Conservation (phyloP, 2,113 vertebrate genomes). For the Elgaria multicarinata region DNA sequence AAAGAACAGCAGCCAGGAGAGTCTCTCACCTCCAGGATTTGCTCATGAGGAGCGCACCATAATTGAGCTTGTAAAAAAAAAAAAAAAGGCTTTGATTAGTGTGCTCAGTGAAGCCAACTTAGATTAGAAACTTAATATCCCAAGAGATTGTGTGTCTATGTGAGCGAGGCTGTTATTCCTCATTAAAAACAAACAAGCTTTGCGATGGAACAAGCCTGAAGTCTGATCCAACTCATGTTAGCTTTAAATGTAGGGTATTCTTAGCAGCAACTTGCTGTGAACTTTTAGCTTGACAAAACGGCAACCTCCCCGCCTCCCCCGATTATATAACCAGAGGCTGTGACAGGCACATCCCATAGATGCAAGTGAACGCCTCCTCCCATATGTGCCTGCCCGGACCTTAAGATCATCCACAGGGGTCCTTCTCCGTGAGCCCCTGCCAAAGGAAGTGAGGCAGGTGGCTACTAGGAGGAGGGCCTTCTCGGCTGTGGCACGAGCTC, state of each 20-base stretch:
- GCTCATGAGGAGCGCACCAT: not conserved
- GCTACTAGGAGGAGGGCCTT: too few species aligned
- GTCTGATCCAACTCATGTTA: too few species aligned
- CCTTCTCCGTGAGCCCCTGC: too few species aligned
- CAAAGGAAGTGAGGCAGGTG: too few species aligned
- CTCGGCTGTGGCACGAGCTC: too few species aligned
- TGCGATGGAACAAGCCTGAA: too few species aligned
- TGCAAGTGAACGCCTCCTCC: too few species aligned
- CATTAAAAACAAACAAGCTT: not conserved
- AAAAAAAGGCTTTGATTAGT: slow-evolving; percentile 16
- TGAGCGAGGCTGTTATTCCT: not conserved
- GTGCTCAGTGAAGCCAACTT: not conserved
- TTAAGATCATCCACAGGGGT: too few species aligned
- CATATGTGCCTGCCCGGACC: too few species aligned
- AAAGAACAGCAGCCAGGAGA: not conserved
- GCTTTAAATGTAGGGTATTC: not conserved
- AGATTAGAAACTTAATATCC: not conserved
- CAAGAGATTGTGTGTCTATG: not conserved
- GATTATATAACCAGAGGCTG: not conserved
- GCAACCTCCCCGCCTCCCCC: not conserved
- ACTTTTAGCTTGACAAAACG: not conserved
- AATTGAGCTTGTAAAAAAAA: slow-evolving; percentile 4
- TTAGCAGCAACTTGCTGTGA: not conserved
- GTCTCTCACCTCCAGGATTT: not conserved
- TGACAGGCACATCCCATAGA: too few species aligned